These are phyloP conservation scores for Anseranas semipalmata DNA, from an alignment of 2,113 vertebrate species.

Conservation along the genomic window DNA sequence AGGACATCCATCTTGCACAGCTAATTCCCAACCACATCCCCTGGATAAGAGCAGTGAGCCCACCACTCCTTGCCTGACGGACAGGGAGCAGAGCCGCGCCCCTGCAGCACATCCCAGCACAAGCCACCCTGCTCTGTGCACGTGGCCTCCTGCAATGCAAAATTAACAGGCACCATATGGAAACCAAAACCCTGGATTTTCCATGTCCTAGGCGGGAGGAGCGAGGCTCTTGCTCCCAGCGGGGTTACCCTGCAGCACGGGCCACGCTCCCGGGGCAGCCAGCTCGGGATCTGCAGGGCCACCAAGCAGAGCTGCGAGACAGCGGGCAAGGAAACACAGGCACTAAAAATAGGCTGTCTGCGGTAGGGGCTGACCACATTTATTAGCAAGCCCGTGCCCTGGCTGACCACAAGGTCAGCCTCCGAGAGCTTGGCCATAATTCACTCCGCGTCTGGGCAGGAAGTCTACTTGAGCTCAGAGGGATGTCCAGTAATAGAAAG, in stretches of 20 bases:
- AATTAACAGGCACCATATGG: fast-evolving
- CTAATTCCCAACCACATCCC: neutral
- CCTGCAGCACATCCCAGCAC: fast-evolving
- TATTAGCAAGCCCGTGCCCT: slow-evolving; percentile 44
- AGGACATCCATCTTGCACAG: fast-evolving
- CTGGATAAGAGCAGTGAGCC: neutral
- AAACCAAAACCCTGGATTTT: neutral
- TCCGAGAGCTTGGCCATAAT: slow-evolving; percentile 7
- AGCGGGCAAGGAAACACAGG: neutral
- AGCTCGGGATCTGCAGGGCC: neutral
- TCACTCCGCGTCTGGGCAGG: slow-evolving; percentile 53
- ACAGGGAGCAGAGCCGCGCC: fast-evolving
- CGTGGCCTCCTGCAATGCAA: fast-evolving
- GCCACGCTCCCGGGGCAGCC: fast-evolving
- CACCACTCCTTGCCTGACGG: neutral
- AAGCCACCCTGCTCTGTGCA: fast-evolving
- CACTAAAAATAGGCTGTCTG: slow-evolving; percentile 43
- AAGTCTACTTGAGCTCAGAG: slow-evolving; percentile 53
- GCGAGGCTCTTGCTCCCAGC: fast-evolving
- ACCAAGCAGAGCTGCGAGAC: neutral
- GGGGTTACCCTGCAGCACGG: neutral
- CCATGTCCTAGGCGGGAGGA: neutral
- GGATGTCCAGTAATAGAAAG: slow-evolving; percentile 59
- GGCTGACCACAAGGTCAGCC: slow-evolving; percentile 61
- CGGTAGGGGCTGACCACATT: slow-evolving; percentile 38